A percentile compares a stretch with the other conserved stretches of the same genome.
Conservation (phyloP, 2,797 vertebrate species). For the Pelodytes ibericus region DNA sequence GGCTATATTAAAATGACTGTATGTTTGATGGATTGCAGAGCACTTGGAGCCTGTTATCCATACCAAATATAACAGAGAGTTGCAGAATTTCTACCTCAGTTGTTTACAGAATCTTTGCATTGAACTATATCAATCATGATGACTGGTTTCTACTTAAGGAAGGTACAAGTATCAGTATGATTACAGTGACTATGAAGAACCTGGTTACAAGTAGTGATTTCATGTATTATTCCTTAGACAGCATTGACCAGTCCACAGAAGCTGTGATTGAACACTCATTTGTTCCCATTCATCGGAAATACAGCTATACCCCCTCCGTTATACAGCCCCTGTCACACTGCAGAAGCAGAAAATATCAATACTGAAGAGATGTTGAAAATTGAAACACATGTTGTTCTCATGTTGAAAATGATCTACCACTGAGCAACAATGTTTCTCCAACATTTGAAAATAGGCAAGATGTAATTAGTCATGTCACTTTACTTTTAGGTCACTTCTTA, state of each 20-base stretch:
- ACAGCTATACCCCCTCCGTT: neutral
- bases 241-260: neutral
- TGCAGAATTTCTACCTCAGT: conserved; percentile 6
- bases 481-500: no score
- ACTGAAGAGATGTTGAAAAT: neutral
- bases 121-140: neutral
- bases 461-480: no score
- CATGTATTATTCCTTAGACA: no score
- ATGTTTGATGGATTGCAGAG: conserved; percentile 8
- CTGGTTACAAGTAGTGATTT: neutral
- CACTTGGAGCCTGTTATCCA: conserved; percentile 16
- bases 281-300: neutral
- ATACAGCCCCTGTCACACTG: neutral
- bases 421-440: neutral
- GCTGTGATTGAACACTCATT: neutral
- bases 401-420: neutral
- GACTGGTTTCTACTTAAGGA: neutral
- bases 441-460: no score
- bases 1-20: conserved; percentile 21
- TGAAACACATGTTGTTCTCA: neutral
- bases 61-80: neutral
- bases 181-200: neutral
- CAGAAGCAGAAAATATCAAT: neutral
- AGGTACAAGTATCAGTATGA: no score
- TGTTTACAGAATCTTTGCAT: conserved; percentile 6